A percentile compares a stretch with the other conserved stretches of the same genome.
Evolutionary conservation across 2,888 invertebrate genomes (phyloP).

Genomic region (Ochropleura leucogaster): DNA sequence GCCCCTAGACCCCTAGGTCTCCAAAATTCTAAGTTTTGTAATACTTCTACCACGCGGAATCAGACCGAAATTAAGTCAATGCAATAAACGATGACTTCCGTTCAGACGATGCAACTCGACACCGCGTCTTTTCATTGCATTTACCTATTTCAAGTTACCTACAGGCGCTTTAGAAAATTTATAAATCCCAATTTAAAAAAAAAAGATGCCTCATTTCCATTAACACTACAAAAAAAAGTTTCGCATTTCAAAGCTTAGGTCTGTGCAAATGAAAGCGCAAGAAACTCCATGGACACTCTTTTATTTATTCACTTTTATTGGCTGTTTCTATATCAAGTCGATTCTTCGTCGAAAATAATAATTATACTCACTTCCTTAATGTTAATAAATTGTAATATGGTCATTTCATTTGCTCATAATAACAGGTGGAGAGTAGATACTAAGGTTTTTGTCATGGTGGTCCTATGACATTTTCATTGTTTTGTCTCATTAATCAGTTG

Average conservation of each 20-base stretch:
- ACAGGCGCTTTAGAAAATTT: neutral
- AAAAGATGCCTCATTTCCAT: neutral
- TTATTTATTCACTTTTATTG: neutral
- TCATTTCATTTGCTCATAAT: slow-evolving; percentile 11
- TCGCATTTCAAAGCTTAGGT: neutral
- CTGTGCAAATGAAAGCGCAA: neutral
- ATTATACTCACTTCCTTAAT: neutral
- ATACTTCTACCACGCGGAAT: neutral
- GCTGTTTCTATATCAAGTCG: neutral
- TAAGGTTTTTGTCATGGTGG: slow-evolving; percentile 2
- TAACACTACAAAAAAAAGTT: neutral
- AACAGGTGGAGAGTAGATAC: neutral
- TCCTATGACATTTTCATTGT: neutral
- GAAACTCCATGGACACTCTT: neutral
- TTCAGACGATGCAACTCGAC: neutral
- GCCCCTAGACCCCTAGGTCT: neutral
- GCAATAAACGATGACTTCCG: neutral
- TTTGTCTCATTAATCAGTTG: slow-evolving; percentile 3
- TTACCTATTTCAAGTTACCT: neutral
- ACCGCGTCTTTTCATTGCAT: neutral
- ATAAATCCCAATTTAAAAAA: neutral
- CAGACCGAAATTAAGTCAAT: neutral
- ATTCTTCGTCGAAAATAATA: neutral
- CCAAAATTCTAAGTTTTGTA: neutral
- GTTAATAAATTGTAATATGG: slow-evolving; percentile 3